Conservation (phyloP, 2,888 invertebrate genomes). For the Lysandra bellargus region DNA sequence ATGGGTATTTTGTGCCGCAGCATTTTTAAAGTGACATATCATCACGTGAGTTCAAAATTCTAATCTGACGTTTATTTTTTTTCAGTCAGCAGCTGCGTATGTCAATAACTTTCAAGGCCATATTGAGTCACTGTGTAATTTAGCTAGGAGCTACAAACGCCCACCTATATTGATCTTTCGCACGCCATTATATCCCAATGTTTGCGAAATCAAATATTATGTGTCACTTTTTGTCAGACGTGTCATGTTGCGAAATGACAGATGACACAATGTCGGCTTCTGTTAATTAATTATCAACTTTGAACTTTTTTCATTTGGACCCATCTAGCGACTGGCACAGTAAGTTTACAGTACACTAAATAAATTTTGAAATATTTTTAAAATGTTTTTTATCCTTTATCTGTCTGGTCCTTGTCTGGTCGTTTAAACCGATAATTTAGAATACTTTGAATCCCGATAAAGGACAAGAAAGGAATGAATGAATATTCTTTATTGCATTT, state of each 20-base stretch:
- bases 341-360: too few species aligned
- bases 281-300: slow-evolving; percentile 3
- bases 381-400: too few species aligned
- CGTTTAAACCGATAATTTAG: too few species aligned
- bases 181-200: slow-evolving; percentile 18
- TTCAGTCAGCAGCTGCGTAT: not conserved
- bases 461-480: too few species aligned
- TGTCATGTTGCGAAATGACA: slow-evolving; percentile 15
- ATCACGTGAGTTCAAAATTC: not conserved
- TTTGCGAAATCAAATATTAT: slow-evolving; percentile 27
- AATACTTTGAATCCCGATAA: too few species aligned
- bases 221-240: slow-evolving; percentile 20
- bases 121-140: slow-evolving; percentile 17
- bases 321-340: too few species aligned
- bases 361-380: too few species aligned
- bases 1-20: too few species aligned
- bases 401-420: too few species aligned
- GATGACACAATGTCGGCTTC: not conserved
- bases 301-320: not conserved
- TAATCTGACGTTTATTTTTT: not conserved
- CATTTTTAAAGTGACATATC: not conserved
- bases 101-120: not conserved
- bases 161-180: slow-evolving; percentile 21
- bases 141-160: slow-evolving; percentile 20
- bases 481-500: too few species aligned